Evolutionary conservation across 2,888 invertebrate species (phyloP), one percentile per base, ranked within the genome.

Genomic region (Emmelina monodactyla): DNA sequence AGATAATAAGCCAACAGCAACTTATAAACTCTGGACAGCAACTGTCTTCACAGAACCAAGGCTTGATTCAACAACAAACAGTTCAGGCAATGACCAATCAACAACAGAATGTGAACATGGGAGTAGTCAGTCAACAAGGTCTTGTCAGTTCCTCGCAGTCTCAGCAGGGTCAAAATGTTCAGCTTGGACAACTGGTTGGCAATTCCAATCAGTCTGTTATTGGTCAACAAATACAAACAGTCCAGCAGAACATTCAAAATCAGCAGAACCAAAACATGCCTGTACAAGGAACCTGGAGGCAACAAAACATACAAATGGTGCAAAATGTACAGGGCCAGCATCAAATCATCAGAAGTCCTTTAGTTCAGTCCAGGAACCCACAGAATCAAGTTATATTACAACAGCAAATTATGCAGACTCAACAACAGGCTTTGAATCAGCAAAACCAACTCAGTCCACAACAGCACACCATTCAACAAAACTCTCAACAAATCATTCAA

Each of bases 401-500:
- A 44, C 84, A 84, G 37, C 83, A 84, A 45, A 83, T 83, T 39
- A 82, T 83, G 65, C 82, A 82, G 43, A 81, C 79, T 1, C 80
- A 75, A 42, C 79, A 79, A 42, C 79, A 79, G 35, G 65, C 66
- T 16, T 49, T 76, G 42, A 82, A 71, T 39, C 80, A 71, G 38
- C 80, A 71, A 41, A 52, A 66, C 4, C 76, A 78, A 37, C 54
- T 80, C 14, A 83, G 82, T 44, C 84, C 84, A 3, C 84, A 85
- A 3, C 84, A 85, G 42, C 78, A 78, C 38, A 52, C 64, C 16
- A 69, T 81, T 12, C 81, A 84, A 47, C 84, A 85, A 42, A 50
- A 71, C 13, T 82, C 82, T 32, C 83, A 85, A 44, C 85, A 87
- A 47, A 75, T 85, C 16, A 72, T 86, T 15, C 83, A 85, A 56